A percentile compares a stretch with the other conserved stretches of the same genome.
Evolutionary conservation across 2,888 invertebrate genomes (phyloP).

Genomic region (Drosophila incognita): DNA sequence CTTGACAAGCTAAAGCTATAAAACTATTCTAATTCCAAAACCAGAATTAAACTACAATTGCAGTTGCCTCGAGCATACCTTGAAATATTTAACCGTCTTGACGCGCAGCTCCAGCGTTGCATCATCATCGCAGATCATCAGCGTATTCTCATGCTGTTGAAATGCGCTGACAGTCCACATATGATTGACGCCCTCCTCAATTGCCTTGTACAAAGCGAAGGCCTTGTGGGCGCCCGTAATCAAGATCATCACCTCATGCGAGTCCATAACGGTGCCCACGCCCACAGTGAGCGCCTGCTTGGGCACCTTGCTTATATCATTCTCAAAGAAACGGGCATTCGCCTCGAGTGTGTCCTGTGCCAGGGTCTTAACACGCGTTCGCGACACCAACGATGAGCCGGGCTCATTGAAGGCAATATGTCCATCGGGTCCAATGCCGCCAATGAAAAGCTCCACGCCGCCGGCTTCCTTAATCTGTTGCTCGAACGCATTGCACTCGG

Average conservation of each 20-base stretch:
- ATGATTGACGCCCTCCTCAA: constrained; percentile 99
- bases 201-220: constrained; percentile 97
- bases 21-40: background rate
- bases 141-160: constrained; percentile 96
- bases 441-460: constrained; percentile 97
- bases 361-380: constrained; percentile 98
- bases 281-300: constrained; percentile 98
- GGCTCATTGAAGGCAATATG: constrained; percentile 99
- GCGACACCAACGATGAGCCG: constrained; percentile 97
- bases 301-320: constrained; percentile 97
- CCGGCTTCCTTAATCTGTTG: constrained; percentile 93
- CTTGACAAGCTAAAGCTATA: constrained; percentile 15
- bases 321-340: constrained; percentile 98
- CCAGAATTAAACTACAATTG: constrained; percentile 7
- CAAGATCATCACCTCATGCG: constrained; percentile 98
- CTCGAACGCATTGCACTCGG: constrained; percentile 96
- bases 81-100: constrained; percentile 99
- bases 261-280: constrained; percentile 99
- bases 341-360: constrained; percentile 98
- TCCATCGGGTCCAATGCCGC: constrained; percentile 99
- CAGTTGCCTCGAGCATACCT: constrained; percentile 86
- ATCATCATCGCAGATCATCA: constrained; percentile 98
- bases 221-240: constrained; percentile 98
- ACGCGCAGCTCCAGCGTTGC: constrained; percentile 98
- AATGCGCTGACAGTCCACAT: constrained; percentile 99